Evolutionary conservation across 2,113 vertebrate species (phyloP).

Genomic region (Podarcis muralis): DNA sequence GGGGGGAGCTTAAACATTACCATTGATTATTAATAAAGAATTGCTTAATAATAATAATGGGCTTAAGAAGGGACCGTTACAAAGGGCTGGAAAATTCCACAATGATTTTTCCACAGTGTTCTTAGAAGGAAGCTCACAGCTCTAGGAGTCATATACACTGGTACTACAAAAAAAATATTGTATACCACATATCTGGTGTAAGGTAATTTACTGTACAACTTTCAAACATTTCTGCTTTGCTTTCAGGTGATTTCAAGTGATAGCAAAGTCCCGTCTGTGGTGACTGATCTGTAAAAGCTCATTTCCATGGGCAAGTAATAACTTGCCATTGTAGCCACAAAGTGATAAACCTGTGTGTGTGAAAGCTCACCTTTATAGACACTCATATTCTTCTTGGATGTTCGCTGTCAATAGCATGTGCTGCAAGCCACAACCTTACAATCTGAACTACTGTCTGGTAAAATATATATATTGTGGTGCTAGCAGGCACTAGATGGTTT

Average conservation of each 20-base stretch:
- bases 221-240: not conserved
- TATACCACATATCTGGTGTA: too few relatives aligned
- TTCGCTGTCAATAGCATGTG: not conserved
- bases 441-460: not conserved
- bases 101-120: slow-evolving; percentile 51
- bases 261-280: not conserved
- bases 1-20: slow-evolving; percentile 57
- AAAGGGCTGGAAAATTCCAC: slow-evolving; percentile 62
- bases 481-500: not conserved
- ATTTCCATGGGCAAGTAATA: not conserved
- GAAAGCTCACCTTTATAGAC: not conserved
- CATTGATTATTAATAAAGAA: slow-evolving; percentile 76
- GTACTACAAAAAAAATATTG: not conserved
- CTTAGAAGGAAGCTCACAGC: slow-evolving; percentile 37
- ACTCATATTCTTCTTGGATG: not conserved
- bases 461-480: not conserved
- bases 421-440: not conserved
- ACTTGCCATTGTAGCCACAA: not conserved
- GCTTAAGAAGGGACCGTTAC: slow-evolving; percentile 53
- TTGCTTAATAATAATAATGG: slow-evolving; percentile 68
- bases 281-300: too few relatives aligned
- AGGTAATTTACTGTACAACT: not conserved
- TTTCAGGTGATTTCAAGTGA: not conserved
- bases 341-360: not conserved
- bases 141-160: not conserved